A percentile compares a stretch with the other conserved stretches of the same genome.
Conservation (phyloP, 1,140 invertebrate species). For the Drosophila obscura region DNA sequence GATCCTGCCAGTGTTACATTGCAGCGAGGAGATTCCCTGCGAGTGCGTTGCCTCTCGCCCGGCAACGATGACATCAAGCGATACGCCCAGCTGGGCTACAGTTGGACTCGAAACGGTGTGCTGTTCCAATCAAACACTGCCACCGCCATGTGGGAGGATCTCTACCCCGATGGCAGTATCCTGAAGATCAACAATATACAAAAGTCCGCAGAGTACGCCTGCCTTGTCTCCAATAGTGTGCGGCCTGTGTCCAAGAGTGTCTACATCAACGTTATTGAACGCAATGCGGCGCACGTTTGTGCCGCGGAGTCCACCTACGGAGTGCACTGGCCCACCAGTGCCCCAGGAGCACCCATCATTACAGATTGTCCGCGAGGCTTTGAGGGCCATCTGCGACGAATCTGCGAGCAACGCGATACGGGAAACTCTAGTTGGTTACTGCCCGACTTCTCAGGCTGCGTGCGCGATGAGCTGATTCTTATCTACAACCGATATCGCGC, state of each 20-base stretch:
- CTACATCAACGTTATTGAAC: conserved; percentile 87
- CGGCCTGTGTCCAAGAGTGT: conserved; percentile 86
- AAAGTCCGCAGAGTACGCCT: conserved; percentile 88
- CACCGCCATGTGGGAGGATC: conserved; percentile 91
- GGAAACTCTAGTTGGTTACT: conserved; percentile 88
- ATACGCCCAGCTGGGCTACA: conserved; percentile 88
- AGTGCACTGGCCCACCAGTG: conserved; percentile 87
- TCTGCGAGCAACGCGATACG: conserved; percentile 86
- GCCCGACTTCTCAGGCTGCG: conserved; percentile 90
- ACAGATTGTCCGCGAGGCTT: conserved; percentile 86
- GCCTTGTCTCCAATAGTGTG: conserved; percentile 85
- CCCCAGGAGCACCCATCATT: conserved; percentile 86
- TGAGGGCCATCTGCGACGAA: conserved; percentile 84
- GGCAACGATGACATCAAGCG: conserved; percentile 85
- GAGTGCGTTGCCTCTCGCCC: conserved; percentile 87
- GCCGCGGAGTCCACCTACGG: conserved; percentile 84
- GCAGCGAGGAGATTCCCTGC: conserved; percentile 86
- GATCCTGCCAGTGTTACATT: conserved; percentile 90
- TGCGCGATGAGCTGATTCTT: conserved; percentile 87
- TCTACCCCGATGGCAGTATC: conserved; percentile 91
- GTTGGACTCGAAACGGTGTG: conserved; percentile 90
- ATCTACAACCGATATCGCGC: conserved; percentile 88
- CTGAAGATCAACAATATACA: conserved; percentile 90
- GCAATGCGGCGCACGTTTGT: conserved; percentile 86
- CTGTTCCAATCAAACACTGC: conserved; percentile 89